Evolutionary conservation across 2,888 invertebrate species (phyloP).

Genomic region (Lucinisca nassula): DNA sequence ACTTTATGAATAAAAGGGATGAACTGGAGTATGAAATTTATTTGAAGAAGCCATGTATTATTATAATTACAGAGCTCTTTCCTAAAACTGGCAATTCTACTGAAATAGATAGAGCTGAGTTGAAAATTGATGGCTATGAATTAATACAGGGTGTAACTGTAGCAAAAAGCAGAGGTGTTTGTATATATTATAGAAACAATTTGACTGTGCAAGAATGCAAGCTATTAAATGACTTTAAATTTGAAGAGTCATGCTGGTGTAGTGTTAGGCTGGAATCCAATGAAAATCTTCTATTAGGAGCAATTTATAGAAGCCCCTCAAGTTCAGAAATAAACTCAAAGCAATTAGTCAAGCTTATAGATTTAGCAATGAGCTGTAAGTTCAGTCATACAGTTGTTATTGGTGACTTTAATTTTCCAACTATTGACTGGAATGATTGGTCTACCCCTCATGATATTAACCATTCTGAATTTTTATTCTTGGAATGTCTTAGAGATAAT

Average conservation of each 20-base stretch:
- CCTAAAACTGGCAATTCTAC: not conserved
- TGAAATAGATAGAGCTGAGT: too few relatives aligned
- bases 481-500: constrained; percentile 17
- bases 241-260: constrained; percentile 11
- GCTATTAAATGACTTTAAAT: not conserved
- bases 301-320: not conserved
- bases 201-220: not conserved
- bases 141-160: too few relatives aligned
- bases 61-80: not conserved
- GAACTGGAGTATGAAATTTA: not conserved
- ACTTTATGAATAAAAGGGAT: constrained; percentile 7
- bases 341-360: not conserved
- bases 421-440: constrained; percentile 2
- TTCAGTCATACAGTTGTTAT: not conserved
- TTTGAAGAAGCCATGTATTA: not conserved
- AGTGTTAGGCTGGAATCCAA: not conserved
- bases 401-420: constrained; percentile 12
- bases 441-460: not conserved
- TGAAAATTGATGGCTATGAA: too few relatives aligned
- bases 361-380: not conserved
- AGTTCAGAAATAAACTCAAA: not conserved
- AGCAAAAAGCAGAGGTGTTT: not conserved
- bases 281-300: not conserved
- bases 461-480: not conserved
- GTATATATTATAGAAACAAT: not conserved